Base-by-base conservation (phyloP, 2,888 invertebrate genomes). In the Camponotus fellah region DNA sequence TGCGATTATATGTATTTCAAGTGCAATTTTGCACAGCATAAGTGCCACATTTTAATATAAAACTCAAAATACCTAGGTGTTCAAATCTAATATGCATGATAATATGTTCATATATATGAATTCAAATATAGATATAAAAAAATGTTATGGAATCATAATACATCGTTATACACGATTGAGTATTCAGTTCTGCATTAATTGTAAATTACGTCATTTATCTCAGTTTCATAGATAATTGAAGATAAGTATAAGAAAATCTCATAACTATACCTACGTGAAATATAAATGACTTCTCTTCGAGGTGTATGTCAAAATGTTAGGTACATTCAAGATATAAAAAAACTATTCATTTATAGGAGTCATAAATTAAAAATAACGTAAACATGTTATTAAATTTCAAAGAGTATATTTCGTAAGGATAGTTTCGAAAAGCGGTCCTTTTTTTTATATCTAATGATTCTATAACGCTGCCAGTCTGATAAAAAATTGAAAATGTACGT, bases 81-180 rank as follows among this genome's bases (percentile, higher is more conserved):
- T 79, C 82, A 77, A 68, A 58, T 79, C 32, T 17, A 34, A 46
- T 21, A 71, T 79, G 60, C 60, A 60, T 72, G 58, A 71, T 0
- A 79, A 12, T 58, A 79, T 80, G 60, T 80, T 80, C 60, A n/a
- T 60, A 72, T 21, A 26, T 60, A 72, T 17, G 21, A 79, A 43
- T 80, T 60, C n/a, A 72, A 77, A 72, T 80, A 71, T 58, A 79
- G 46, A 79, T 71, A 79, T 40, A 43, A 72, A 79, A 76, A 71
- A 60, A 58, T 71, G 66, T 58, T 46, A 72, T 46, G 46, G 17
- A 72, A 72, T 72, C 46, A 46, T 17, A 53, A n/a, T 60, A 46
- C 32, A 46, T 21, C 34, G 37, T 71, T 58, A 26, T 26, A 60
- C 10, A 49, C 64, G 32, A 34, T 64, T 76, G 26, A 21, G 10